phyloP scores from a whole-genome alignment of 1,140 invertebrate species.

The Cherax destructor region DNA sequence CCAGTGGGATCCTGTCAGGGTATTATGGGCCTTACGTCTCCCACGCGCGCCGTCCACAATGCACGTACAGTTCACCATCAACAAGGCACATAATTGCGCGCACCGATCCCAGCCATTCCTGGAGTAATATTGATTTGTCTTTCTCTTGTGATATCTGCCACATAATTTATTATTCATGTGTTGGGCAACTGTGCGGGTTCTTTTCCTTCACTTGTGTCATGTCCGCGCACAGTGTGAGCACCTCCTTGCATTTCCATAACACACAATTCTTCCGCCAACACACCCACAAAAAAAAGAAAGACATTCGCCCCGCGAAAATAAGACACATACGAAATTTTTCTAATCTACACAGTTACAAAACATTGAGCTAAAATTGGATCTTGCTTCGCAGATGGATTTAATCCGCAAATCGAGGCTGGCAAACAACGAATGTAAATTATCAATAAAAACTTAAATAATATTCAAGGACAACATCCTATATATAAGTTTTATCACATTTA shows the following conservation, averaged over 20 bases:
- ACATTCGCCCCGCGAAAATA: conserved; percentile 66
- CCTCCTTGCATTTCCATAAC: conserved; percentile 31
- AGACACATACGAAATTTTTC: conserved; percentile 66
- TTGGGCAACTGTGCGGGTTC: conserved; percentile 39
- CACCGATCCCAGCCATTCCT: conserved; percentile 63
- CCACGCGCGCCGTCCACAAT: conserved; percentile 57
- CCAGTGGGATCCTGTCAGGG: conserved; percentile 28
- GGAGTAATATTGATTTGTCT: conserved; percentile 68
- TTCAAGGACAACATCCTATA: not conserved
- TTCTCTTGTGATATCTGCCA: conserved; percentile 69
- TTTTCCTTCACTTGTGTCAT: conserved; percentile 43
- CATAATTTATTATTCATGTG: conserved; percentile 67
- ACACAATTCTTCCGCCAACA: conserved; percentile 61
- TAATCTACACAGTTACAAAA: conserved; percentile 70
- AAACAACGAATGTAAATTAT: not conserved
- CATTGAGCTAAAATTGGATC: conserved; percentile 65
- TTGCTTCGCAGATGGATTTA: conserved; percentile 24
- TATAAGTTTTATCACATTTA: conserved; percentile 25
- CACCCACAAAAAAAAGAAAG: conserved; percentile 45
- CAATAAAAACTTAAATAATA: conserved; percentile 2
- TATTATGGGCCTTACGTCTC: conserved; percentile 58
- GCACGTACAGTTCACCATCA: conserved; percentile 65
- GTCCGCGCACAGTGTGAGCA: conserved; percentile 4
- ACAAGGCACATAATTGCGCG: conserved; percentile 69
- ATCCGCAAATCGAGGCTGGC: not conserved